phyloP scores from a whole-genome alignment of 2,113 vertebrate species.

The Poecilia latipinna region DNA sequence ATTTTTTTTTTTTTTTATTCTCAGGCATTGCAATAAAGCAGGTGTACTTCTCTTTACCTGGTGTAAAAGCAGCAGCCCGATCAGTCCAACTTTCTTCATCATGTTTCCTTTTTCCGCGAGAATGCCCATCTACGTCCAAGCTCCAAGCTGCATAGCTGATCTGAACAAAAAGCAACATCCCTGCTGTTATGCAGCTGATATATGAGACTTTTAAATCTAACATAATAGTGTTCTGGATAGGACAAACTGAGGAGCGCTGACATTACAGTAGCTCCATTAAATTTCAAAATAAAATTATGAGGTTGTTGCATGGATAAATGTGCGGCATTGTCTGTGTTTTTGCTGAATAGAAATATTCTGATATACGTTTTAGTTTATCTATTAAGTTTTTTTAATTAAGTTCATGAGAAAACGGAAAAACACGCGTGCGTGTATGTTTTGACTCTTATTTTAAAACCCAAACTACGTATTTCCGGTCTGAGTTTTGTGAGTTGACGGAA shows the following conservation, averaged over 20 bases:
- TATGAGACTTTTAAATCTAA: constrained; percentile 48
- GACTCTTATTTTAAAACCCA: constrained; percentile 37
- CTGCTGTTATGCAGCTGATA: constrained; percentile 28
- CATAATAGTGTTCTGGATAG: neutral
- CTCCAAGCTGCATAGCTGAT: constrained; percentile 13
- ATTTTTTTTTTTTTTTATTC: no score
- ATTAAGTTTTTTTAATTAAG: neutral
- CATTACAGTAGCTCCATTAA: neutral
- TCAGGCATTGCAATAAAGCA: neutral
- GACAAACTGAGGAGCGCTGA: neutral
- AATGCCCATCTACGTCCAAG: neutral
- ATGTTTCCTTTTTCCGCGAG: constrained; percentile 7
- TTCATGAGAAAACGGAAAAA: neutral
- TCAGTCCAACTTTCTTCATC: constrained; percentile 56
- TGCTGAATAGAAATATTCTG: neutral
- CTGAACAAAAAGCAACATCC: constrained; percentile 21
- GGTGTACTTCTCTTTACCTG: constrained; percentile 40
- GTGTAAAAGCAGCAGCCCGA: constrained; percentile 54
- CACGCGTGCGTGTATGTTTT: accelerated
- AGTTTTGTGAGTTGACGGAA: accelerated
- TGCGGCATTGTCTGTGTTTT: neutral
- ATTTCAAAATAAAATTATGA: constrained; percentile 43
- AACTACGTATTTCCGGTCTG: neutral
- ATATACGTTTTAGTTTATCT: neutral
- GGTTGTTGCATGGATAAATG: neutral